Evolutionary conservation across 1,140 invertebrate species (phyloP).

Genomic region (Tetragnatha versicolor): DNA sequence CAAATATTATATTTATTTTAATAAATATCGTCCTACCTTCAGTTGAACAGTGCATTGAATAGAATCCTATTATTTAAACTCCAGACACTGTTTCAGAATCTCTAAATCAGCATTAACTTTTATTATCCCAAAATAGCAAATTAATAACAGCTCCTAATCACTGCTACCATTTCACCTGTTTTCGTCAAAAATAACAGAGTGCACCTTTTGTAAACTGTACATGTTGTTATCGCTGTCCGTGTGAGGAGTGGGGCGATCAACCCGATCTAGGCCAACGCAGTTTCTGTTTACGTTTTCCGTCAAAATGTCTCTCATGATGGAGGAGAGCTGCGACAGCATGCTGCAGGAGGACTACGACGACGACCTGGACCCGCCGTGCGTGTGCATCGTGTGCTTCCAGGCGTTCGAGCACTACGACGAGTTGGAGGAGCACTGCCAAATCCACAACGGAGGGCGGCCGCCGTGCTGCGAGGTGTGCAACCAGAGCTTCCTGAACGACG

Average conservation of each 20-base stretch:
- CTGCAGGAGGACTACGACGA: constrained; percentile 47
- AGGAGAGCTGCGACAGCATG: constrained; percentile 44
- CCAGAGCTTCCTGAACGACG: constrained; percentile 39
- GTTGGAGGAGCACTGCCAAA: constrained; percentile 48
- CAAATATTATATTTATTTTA: no score
- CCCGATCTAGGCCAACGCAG: constrained; percentile 18
- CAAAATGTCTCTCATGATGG: constrained; percentile 42
- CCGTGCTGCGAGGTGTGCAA: constrained; percentile 49
- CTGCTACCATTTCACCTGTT: no score
- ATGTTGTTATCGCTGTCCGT: constrained; percentile 26
- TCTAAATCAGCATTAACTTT: no score
- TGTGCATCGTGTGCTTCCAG: constrained; percentile 48
- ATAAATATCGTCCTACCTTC: no score
- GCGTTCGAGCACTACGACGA: constrained; percentile 44
- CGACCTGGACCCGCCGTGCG: constrained; percentile 29
- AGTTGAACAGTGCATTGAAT: no score
- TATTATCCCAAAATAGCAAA: no score
- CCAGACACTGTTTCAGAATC: no score
- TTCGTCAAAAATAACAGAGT: no score
- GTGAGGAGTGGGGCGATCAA: constrained; percentile 18
- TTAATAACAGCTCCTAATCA: no score
- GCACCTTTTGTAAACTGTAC: no score
- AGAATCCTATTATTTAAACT: no score
- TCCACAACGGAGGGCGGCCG: constrained; percentile 40
- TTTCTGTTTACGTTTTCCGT: neutral